phyloP scores from a whole-genome alignment of 2,113 vertebrate species.

The Ptychochromis oligacanthus region DNA sequence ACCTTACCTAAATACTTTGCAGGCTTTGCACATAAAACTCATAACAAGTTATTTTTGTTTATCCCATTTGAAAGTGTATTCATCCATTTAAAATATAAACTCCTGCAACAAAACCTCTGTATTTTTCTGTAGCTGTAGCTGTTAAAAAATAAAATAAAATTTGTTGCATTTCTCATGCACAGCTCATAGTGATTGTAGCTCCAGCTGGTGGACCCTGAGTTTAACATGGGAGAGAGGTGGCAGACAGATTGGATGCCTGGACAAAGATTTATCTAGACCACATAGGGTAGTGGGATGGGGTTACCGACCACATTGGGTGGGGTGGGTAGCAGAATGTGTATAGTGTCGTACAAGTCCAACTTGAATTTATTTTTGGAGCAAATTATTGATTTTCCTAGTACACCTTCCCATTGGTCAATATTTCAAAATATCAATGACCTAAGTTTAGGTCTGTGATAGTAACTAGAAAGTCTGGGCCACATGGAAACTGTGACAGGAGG shows the following conservation, averaged over 20 bases:
- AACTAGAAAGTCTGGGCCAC: neutral
- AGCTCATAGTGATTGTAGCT: constrained; percentile 6
- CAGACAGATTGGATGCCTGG: constrained; percentile 22
- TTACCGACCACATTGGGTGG: neutral
- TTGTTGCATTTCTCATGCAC: neutral
- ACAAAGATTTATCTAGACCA: constrained; percentile 28
- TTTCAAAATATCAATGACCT: constrained; percentile 33
- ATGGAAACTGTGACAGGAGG: constrained; percentile 2
- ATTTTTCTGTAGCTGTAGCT: neutral
- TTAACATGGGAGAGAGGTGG: neutral
- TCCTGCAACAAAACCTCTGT: neutral
- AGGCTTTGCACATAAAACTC: neutral
- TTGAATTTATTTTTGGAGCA: constrained; percentile 48
- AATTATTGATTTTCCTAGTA: constrained; percentile 57
- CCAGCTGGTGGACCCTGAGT: constrained; percentile 6
- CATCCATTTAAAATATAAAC: neutral
- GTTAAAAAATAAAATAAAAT: neutral
- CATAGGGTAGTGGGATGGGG: neutral
- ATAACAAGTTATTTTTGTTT: neutral
- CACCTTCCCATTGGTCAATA: constrained; percentile 41
- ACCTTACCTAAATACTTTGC: neutral
- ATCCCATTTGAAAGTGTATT: neutral
- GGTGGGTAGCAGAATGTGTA: constrained; percentile 23
- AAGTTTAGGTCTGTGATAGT: neutral
- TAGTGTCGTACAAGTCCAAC: constrained; percentile 10